These are phyloP conservation scores for Axea sp. DNA, from an alignment of 2,888 invertebrate genomes.

Conservation along the genomic window DNA sequence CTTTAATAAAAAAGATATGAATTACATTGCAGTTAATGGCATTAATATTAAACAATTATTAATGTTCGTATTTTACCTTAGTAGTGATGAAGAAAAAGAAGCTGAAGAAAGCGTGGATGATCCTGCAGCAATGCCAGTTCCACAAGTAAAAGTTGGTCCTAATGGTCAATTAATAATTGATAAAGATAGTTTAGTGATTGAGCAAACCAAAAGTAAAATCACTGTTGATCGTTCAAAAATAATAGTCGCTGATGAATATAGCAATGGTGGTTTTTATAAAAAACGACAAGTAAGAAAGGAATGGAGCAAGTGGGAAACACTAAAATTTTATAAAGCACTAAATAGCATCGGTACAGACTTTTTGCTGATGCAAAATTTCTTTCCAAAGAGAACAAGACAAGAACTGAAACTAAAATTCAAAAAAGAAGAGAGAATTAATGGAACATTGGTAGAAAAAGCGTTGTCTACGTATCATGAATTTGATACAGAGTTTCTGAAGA, in stretches of 20 bases:
- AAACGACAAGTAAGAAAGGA: conserved; percentile 85
- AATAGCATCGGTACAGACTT: conserved; percentile 96
- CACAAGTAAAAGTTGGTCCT: conserved; percentile 91
- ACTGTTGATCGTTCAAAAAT: conserved; percentile 84
- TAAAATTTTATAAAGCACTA: conserved; percentile 94
- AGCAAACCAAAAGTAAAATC: conserved; percentile 85
- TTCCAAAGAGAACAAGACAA: conserved; percentile 87
- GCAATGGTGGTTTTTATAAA: conserved; percentile 84
- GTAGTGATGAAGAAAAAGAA: conserved; percentile 66
- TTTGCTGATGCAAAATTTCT: conserved; percentile 90
- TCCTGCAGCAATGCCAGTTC: conserved; percentile 83
- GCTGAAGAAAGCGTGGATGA: conserved; percentile 75
- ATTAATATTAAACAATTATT: too few species aligned
- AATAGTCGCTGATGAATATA: conserved; percentile 83
- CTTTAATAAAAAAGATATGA: conserved; percentile 1
- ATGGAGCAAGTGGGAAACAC: conserved; percentile 89
- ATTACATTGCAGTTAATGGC: too few species aligned
- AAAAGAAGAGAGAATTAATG: conserved; percentile 91
- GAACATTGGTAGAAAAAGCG: conserved; percentile 87
- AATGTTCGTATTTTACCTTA: too few species aligned
- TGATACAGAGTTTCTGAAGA: conserved; percentile 83
- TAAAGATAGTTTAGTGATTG: conserved; percentile 90
- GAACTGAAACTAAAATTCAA: conserved; percentile 96
- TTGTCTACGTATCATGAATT: conserved; percentile 84
- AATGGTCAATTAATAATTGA: conserved; percentile 92